These are phyloP conservation scores for Lordiphosa mommai DNA, from an alignment of 1,140 invertebrate species.

Conservation along the genomic window DNA sequence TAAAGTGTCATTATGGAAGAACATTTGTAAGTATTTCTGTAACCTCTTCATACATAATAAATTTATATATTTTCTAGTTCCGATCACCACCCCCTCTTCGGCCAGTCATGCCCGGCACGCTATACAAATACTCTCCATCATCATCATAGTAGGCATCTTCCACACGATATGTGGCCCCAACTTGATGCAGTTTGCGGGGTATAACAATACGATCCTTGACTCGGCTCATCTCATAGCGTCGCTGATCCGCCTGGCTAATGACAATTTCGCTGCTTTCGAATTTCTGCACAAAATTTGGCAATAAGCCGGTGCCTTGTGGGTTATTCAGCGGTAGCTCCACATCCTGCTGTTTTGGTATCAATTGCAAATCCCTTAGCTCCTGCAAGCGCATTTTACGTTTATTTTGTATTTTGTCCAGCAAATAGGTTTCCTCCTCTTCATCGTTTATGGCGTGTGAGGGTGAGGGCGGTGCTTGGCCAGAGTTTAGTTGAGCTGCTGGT, in stretches of 20 bases:
- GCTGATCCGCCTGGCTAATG: constrained; percentile 51
- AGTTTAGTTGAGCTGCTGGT: constrained; percentile 4
- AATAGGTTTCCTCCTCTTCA: constrained; percentile 72
- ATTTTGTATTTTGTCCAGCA: constrained; percentile 54
- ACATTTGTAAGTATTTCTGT: too few relatives aligned
- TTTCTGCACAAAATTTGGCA: constrained; percentile 48
- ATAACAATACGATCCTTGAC: constrained; percentile 83
- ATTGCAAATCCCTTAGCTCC: constrained; percentile 42
- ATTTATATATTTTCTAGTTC: neutral
- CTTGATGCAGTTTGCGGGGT: constrained; percentile 82
- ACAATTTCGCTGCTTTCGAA: constrained; percentile 78
- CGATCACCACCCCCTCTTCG: neutral
- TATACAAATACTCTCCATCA: constrained; percentile 88
- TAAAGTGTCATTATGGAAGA: too few relatives aligned
- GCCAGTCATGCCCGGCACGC: constrained; percentile 84
- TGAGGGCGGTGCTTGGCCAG: neutral
- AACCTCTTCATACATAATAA: too few relatives aligned
- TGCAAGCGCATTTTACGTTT: constrained; percentile 65
- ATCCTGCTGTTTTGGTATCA: constrained; percentile 3
- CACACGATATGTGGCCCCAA: constrained; percentile 85
- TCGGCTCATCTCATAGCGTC: constrained; percentile 51
- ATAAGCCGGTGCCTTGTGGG: constrained; percentile 49
- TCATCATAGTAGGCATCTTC: constrained; percentile 89
- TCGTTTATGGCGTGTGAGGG: neutral
- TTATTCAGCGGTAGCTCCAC: constrained; percentile 22